Percentiles rank a stretch among this genome's conserved stretches.
Evolutionary conservation across 2,888 invertebrate species (phyloP).

Genomic region (Panopea generosa): DNA sequence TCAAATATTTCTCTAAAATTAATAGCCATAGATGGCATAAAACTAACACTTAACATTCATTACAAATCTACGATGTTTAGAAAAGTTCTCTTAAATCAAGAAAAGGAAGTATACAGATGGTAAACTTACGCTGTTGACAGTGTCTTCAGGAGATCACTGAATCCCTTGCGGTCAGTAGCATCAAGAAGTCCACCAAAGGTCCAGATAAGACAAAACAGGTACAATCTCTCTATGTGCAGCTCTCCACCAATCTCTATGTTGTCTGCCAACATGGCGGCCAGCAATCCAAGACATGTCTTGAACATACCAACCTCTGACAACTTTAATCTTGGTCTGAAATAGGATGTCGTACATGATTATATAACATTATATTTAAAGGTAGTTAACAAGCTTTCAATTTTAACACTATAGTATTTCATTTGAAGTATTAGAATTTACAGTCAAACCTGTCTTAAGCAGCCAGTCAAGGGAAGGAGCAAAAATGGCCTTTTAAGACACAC

Average conservation of each 20-base stretch:
- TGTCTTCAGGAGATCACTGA: slow-evolving; percentile 83
- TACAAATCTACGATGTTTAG: too few species aligned
- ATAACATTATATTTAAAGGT: background rate
- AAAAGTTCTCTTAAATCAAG: too few species aligned
- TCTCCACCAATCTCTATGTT: slow-evolving; percentile 85
- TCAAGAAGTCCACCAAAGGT: slow-evolving; percentile 84
- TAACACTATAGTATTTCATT: too few species aligned
- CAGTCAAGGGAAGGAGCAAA: too few species aligned
- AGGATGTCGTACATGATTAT: background rate
- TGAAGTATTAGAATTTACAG: too few species aligned
- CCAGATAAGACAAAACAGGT: slow-evolving; percentile 85
- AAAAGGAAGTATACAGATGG: too few species aligned
- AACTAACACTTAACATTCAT: too few species aligned
- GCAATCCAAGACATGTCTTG: slow-evolving; percentile 82
- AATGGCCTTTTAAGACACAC: too few species aligned
- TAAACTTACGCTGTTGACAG: slow-evolving; percentile 83
- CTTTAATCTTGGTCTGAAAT: slow-evolving; percentile 77
- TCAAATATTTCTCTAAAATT: too few species aligned
- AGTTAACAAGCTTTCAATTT: background rate
- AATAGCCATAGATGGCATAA: too few species aligned
- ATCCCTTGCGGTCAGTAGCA: slow-evolving; percentile 80
- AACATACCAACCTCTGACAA: slow-evolving; percentile 84
- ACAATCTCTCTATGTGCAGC: slow-evolving; percentile 84
- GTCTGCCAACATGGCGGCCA: slow-evolving; percentile 85
- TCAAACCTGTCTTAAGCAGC: too few species aligned